These are phyloP conservation scores for Copidosoma floridanum DNA, from an alignment of 1,140 invertebrate genomes.

Conservation along the genomic window DNA sequence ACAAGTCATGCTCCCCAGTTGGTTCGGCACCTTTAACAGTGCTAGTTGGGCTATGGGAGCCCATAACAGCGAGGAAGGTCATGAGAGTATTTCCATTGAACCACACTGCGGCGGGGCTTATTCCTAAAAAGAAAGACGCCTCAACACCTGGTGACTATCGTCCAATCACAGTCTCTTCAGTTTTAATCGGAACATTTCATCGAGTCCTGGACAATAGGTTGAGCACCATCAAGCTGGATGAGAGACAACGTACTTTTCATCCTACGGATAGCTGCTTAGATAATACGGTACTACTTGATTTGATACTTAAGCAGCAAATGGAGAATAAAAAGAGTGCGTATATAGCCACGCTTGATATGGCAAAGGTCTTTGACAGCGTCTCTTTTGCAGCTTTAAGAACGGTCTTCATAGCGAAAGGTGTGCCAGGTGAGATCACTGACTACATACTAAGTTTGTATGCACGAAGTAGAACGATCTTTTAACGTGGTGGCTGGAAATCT, in stretches of 20 bases:
- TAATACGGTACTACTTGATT: conserved; percentile 29
- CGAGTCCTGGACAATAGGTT: conserved; percentile 41
- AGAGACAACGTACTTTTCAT: conserved; percentile 29
- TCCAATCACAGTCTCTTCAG: conserved; percentile 49
- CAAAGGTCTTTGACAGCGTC: conserved; percentile 52
- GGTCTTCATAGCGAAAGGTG: conserved; percentile 12
- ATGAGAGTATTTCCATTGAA: no score
- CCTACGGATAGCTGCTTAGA: conserved; percentile 34
- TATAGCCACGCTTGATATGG: background rate
- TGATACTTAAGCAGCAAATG: background rate
- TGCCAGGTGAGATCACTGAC: background rate
- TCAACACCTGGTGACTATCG: conserved; percentile 23
- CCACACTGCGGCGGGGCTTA: no score
- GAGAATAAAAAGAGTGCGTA: background rate
- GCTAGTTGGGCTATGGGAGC: no score
- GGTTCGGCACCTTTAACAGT: no score
- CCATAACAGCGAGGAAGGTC: no score
- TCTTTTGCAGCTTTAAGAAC: conserved; percentile 28
- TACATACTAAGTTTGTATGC: conserved; percentile 23
- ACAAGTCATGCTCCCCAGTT: no score
- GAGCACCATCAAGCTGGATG: conserved; percentile 12
- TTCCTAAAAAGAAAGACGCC: conserved; percentile 30
- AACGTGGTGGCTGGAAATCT: conserved; percentile 61
- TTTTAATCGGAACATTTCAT: conserved; percentile 40
- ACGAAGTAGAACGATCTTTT: conserved; percentile 5